Evolutionary conservation across 2,888 invertebrate species (phyloP).

Genomic region (Drosophila cognata): DNA sequence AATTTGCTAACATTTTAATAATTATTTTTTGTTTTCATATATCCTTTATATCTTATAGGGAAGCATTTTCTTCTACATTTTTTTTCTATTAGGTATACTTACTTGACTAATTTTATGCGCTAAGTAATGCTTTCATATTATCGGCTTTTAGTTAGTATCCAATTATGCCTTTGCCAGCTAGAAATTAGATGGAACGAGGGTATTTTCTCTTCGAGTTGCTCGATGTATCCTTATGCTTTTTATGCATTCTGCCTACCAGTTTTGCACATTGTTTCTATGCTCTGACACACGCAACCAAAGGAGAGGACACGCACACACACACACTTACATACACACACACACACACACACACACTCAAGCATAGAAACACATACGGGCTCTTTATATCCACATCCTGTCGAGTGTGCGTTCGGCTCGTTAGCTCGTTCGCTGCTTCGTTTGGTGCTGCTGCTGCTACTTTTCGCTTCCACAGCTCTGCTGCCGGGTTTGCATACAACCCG

Average conservation of each 20-base stretch:
- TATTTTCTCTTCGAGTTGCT: conserved; percentile 21
- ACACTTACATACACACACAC: conserved; percentile 5
- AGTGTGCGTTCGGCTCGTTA: conserved; percentile 69
- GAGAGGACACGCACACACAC: conserved; percentile 21
- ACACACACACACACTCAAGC: conserved; percentile 7
- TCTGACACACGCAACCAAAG: conserved; percentile 38
- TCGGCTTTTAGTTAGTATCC: background rate
- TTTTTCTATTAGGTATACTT: no score
- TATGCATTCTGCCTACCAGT: conserved; percentile 45
- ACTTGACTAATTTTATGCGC: background rate
- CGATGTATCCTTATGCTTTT: background rate
- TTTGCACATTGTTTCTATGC: conserved; percentile 61
- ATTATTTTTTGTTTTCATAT: background rate
- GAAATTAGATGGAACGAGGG: conserved; percentile 14
- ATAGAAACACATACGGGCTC: conserved; percentile 43
- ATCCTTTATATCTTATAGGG: no score
- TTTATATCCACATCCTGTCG: conserved; percentile 77
- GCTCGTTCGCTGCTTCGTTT: conserved; percentile 63
- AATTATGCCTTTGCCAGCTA: conserved; percentile 4
- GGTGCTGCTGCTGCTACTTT: conserved; percentile 15
- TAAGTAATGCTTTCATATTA: background rate
- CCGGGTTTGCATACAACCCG: conserved; percentile 62
- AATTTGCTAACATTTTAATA: background rate
- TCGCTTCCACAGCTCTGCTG: conserved; percentile 27
- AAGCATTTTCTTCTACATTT: no score